Evolutionary conservation across 2,797 vertebrate genomes (phyloP).

Genomic region (Mustela erminea): DNA sequence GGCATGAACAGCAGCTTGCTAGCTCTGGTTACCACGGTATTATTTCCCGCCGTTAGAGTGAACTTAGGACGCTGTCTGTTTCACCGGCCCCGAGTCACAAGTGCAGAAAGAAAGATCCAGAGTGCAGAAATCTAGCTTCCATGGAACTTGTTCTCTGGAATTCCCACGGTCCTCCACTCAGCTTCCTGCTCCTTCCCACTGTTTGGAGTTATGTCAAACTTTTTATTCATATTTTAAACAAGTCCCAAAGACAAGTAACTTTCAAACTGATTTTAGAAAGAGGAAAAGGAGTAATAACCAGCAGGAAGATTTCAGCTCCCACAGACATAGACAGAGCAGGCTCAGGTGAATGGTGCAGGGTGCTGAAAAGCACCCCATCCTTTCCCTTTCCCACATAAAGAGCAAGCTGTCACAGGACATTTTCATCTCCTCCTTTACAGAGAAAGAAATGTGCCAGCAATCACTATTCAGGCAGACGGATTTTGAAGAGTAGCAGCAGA

Average conservation of each 20-base stretch:
- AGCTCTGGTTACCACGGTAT: neutral
- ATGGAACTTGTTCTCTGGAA: neutral
- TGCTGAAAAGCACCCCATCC: neutral
- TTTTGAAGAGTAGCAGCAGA: slow-evolving; percentile 53
- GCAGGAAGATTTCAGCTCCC: neutral
- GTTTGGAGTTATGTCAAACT: neutral
- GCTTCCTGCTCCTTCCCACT: neutral
- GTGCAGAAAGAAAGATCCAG: slow-evolving; percentile 14
- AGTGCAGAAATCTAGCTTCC: slow-evolving; percentile 39
- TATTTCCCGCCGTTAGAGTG: neutral
- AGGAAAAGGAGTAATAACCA: slow-evolving; percentile 20
- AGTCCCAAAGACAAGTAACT: slow-evolving; percentile 11
- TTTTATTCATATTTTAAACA: slow-evolving; percentile 41
- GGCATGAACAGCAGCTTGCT: neutral
- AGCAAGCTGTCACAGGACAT: slow-evolving; percentile 66
- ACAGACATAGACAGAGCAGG: neutral
- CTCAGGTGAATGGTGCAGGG: neutral
- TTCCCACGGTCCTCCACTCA: neutral
- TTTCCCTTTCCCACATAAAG: neutral
- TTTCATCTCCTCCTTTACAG: slow-evolving; percentile 2
- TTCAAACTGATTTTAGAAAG: slow-evolving; percentile 8
- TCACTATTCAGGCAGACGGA: slow-evolving; percentile 68
- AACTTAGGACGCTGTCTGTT: slow-evolving; percentile 18
- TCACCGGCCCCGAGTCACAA: neutral
- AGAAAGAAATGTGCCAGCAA: slow-evolving; percentile 58